phyloP scores from a whole-genome alignment of 2,797 vertebrate genomes.

The Sebastolobus alascanus region DNA sequence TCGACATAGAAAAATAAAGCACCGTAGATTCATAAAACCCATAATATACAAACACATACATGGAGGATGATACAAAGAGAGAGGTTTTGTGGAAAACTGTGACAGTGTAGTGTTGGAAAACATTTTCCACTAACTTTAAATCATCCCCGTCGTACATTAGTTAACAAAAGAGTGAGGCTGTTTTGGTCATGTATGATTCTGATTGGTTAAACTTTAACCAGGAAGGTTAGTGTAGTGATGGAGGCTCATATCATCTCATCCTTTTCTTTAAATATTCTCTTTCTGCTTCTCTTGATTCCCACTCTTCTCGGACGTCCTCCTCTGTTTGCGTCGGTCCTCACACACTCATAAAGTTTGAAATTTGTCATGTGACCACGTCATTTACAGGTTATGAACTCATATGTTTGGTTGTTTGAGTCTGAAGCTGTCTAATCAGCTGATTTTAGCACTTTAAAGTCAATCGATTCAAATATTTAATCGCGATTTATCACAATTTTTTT shows the following conservation, averaged over 20 bases:
- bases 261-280: not conserved
- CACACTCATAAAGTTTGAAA: not conserved
- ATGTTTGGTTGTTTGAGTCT: not conserved
- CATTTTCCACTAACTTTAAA: not conserved
- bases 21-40: not conserved
- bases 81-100: not conserved
- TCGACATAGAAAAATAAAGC: slow-evolving; percentile 20
- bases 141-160: not conserved
- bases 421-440: not conserved
- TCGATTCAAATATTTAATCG: no score
- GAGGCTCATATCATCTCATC: not conserved
- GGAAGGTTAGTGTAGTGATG: not conserved
- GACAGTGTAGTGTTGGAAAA: slow-evolving; percentile 15
- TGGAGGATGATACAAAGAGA: not conserved
- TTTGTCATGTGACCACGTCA: not conserved
- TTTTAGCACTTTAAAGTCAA: no score
- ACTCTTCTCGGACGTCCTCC: not conserved
- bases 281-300: not conserved
- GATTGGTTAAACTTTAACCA: not conserved
- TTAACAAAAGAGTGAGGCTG: not conserved
- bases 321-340: not conserved
- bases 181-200: not conserved
- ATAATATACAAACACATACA: slow-evolving; percentile 1
- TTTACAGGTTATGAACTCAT: not conserved
- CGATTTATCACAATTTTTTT: no score